Base-by-base conservation (phyloP, 2,888 invertebrate genomes). In the Limenitis arthemis region DNA sequence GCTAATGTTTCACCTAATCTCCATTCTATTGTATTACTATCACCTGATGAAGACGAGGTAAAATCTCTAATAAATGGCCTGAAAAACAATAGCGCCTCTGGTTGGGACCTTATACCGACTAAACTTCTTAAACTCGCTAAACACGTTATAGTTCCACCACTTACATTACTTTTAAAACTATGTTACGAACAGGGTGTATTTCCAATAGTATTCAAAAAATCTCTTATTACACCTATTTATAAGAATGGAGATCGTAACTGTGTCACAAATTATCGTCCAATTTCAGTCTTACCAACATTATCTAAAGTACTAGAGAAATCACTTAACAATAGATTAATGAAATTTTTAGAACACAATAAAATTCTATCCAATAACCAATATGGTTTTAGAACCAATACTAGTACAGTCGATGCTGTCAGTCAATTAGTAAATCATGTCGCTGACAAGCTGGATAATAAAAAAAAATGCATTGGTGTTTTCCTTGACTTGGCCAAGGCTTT, bases 281-380 rank as follows among this genome's bases (percentile, higher is more conserved):
- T 20, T 20, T 58, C 53, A 11, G 28, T 58, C 4, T 28, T 54
- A 0, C 30, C 38, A 8, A 39, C 41, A 2, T 9, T 58, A 4
- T 54, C 55, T 6, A 58, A 58, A 43, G 36, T 58, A 5, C 7
- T 58, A 6, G 58, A 58, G 44, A 56, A 56, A 29, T n/a, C 56
- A 9, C 37, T 59, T 6, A 59, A 54, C 8, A 53, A 39, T 4
- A 20, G 20, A 20, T 20, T 1, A 20, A 20, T 20, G 20, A 20
- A 20, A n/a, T n/a, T n/a, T n/a, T n/a, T n/a, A n/a, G n/a, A n/a
- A n/a, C n/a, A n/a, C n/a, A n/a, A n/a, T n/a, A n/a, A n/a, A n/a
- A n/a, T n/a, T 20, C 20, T 20, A 20, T 20, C 20, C 4, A 20
- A 20, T 20, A 20, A 20, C 20, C 20, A 20, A 20, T 34, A 9